Evolutionary conservation across 2,113 vertebrate species (phyloP), one percentile per base, ranked within the genome.

Genomic region (Eidolon helvum): DNA sequence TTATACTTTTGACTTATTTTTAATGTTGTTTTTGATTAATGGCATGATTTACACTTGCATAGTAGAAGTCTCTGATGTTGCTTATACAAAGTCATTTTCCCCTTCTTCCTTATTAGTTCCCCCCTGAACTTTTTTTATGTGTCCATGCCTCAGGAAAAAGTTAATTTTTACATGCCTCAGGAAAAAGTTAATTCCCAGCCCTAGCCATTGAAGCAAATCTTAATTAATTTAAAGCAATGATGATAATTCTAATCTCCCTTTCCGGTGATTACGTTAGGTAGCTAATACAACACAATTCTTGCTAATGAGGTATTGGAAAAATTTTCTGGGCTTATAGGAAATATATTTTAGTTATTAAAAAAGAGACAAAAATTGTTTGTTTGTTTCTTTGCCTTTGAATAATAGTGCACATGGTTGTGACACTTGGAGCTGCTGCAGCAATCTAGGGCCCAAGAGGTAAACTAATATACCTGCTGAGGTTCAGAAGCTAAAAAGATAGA

Each of bases 161-260:
- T 61, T 72, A 22, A 26, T 85, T 30, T 75, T 74, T n/a, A 53
- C 22, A 84, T 35, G 15, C 11, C 5, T 83, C 22, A 69, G 11
- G 5, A 89, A 94, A 89, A 50, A 6, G 10, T 61, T 72, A 22
- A 26, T 85, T 7, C 7, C n/a, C 30, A 35, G 9, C 2, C 12
- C 7, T 75, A 83, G 33, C 14, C 7, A 57, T n/a, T 45, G 7
- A 63, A 80, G 2, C 59, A 16, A 38, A 66, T 45, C 7, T 7
- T 90, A 92, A 53, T 57, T 86, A 79, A 78, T 28, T 10, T 65
- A 43, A 33, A 91, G 33, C 18, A 48, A 87, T 68, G 14, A 69
- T 78, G 18, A 61, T 43, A 78, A 80, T 85, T 57, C 22, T n/a
- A 45, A 48, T 93, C 26, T 55, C 3, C 18, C 33, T 69, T 75